Evolutionary conservation across 2,113 vertebrate species (phyloP), one percentile per base, ranked within the genome.

Genomic region (Drymodes brunneopygia): DNA sequence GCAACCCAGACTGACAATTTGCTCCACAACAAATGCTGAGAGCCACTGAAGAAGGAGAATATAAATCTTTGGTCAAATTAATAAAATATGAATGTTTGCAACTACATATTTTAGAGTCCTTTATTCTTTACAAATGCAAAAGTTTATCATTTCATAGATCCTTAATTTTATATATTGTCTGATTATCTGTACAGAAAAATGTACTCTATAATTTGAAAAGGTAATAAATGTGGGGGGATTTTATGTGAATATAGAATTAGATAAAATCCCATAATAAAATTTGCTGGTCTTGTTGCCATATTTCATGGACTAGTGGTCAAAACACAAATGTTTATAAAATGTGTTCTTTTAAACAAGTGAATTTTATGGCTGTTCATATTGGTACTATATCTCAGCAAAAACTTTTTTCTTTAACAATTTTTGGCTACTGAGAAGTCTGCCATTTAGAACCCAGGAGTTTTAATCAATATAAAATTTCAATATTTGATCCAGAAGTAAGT

Each of bases 121-220:
- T 51, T 92, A 77, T 94, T 94, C 83, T 94, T 95, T 92, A 92
- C 40, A 86, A 90, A 71, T 2, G 27, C 86, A 97, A 85, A 95
- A 38, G 19, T 90, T 94, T 88, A 64, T 92, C 19, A 82, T 96
- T 97, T 97, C 96, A 89, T 89, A 93, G 90, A 93, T 91, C 62
- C n/a, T 83, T 88, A 42, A 86, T 95, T 97, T 97, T 95, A 75
- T 93, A 89, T 96, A 90, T 92, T 90, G 54, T 93, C 93, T 94
- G 78, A 88, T 96, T 92, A 95, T 81, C 67, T 96, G 88, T 94
- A 85, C 96, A 65, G 50, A 84, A 95, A 93, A 54, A 80, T 58
- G 86, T 91, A 95, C 88, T 95, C 81, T 70, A 70, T 87, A 62
- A 92, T 96, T 90, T 95, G 64, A 92, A 90, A 93, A 95, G 53